Conservation (phyloP, 2,113 vertebrate genomes). For the Ibidorhyncha struthersii region DNA sequence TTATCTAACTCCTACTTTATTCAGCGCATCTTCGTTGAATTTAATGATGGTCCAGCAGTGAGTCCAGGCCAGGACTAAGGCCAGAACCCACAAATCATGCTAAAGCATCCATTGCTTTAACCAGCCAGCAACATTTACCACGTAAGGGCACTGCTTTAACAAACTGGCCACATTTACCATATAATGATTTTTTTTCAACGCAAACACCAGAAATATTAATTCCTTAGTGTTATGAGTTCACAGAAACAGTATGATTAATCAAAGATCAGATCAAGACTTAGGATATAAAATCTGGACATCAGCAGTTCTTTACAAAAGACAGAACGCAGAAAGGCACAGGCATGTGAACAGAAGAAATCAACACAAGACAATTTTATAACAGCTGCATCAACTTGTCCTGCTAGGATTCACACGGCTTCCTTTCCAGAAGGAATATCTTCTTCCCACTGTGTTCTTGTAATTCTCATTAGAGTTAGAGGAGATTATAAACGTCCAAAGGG, state of each 20-base stretch:
- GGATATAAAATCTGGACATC: not conserved
- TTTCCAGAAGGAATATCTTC: not conserved
- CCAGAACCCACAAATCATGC: not conserved
- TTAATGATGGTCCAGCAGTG: not conserved
- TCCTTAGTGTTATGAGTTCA: not conserved
- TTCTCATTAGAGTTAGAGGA: not conserved
- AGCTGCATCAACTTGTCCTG: constrained; percentile 3
- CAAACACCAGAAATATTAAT: not conserved
- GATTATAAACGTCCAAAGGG: not conserved
- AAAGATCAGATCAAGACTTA: not conserved
- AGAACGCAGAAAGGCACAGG: not conserved
- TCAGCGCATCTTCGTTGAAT: not conserved
- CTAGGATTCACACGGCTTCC: constrained; percentile 5
- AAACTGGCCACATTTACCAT: not conserved
- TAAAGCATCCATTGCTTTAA: not conserved
- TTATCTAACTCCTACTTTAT: not conserved
- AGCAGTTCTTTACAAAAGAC: not conserved
- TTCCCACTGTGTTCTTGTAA: not conserved
- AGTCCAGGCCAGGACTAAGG: not conserved
- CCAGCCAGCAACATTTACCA: not conserved
- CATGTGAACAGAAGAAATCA: not conserved
- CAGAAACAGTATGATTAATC: not conserved
- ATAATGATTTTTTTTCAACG: not conserved
- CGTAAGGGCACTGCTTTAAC: not conserved
- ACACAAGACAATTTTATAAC: not conserved